phyloP scores from a whole-genome alignment of 2,113 vertebrate species.

The Colossoma macropomum region DNA sequence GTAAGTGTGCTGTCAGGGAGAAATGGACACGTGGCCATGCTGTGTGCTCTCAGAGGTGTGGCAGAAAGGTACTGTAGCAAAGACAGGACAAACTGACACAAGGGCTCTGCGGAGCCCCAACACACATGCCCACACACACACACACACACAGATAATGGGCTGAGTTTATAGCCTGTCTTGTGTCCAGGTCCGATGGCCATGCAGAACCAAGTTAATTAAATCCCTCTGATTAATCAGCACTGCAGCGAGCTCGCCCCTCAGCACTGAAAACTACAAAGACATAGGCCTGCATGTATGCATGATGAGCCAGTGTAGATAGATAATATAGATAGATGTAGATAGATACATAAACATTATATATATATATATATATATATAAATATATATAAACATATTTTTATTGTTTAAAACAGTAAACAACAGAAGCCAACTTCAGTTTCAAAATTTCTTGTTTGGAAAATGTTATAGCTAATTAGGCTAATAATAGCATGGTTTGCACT shows the following conservation, averaged over 20 bases:
- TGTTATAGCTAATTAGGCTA: too few relatives aligned
- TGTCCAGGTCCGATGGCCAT: constrained; percentile 75
- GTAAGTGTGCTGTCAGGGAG: neutral
- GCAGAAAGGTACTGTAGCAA: constrained; percentile 23
- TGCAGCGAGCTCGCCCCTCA: constrained; percentile 66
- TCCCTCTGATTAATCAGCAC: constrained; percentile 79
- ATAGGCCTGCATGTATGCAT: neutral
- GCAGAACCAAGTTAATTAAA: constrained; percentile 79
- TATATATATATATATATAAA: too few relatives aligned
- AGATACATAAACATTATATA: too few relatives aligned
- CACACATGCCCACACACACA: constrained; percentile 18
- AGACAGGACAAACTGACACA: neutral
- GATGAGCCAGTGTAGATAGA: neutral
- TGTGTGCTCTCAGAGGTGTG: constrained; percentile 24
- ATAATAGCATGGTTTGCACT: too few relatives aligned
- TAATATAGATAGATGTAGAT: too few relatives aligned
- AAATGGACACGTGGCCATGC: neutral
- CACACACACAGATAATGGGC: constrained; percentile 71
- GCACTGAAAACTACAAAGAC: constrained; percentile 30
- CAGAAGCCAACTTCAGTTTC: too few relatives aligned
- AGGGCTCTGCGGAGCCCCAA: constrained; percentile 16
- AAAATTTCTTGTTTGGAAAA: too few relatives aligned
- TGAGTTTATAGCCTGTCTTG: constrained; percentile 78
- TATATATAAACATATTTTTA: too few relatives aligned
- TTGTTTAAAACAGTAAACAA: too few relatives aligned